Evolutionary conservation across 2,888 invertebrate species (phyloP).

Genomic region (Boloria selene): DNA sequence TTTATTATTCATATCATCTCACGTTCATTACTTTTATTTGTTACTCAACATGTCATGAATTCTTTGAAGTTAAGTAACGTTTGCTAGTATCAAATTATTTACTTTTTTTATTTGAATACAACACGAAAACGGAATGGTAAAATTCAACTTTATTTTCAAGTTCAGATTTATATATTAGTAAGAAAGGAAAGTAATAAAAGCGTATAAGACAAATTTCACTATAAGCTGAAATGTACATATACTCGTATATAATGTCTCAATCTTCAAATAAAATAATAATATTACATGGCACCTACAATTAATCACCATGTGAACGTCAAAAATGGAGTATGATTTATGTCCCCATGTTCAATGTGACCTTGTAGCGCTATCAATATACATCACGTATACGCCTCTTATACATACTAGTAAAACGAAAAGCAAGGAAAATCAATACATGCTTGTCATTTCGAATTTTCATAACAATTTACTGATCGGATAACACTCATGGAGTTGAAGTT

Average conservation of each 20-base stretch:
- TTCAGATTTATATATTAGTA: no score
- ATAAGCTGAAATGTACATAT: no score
- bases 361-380: slow-evolving; percentile 26
- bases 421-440: slow-evolving; percentile 13
- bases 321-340: slow-evolving; percentile 24
- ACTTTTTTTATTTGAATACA: no score
- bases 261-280: slow-evolving; percentile 2
- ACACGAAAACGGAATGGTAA: no score
- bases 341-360: slow-evolving; percentile 16
- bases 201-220: no score
- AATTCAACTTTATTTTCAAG: no score
- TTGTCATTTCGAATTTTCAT: slow-evolving; percentile 6
- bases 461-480: background rate
- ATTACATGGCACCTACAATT: slow-evolving; percentile 17
- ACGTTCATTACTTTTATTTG: background rate
- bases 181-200: background rate
- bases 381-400: slow-evolving; percentile 11
- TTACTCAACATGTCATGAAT: no score
- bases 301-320: slow-evolving; percentile 23
- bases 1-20: no score
- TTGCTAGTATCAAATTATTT: no score
- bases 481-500: no score
- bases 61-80: no score
- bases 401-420: slow-evolving; percentile 3
- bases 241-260: no score